phyloP scores from a whole-genome alignment of 2,113 vertebrate genomes.

The Dissostichus mawsoni region DNA sequence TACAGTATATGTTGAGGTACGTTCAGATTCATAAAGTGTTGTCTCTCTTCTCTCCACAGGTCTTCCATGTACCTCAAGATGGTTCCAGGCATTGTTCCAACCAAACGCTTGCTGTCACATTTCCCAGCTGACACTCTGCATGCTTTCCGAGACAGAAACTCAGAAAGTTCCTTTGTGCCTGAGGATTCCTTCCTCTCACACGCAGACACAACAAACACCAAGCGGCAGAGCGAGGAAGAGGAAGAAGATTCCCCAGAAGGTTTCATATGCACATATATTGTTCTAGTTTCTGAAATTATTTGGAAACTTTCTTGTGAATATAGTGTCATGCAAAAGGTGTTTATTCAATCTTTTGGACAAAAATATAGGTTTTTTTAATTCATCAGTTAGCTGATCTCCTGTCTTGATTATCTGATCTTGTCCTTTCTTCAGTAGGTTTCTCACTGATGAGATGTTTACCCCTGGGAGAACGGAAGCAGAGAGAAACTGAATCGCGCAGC shows the following conservation, averaged over 20 bases:
- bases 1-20: neutral
- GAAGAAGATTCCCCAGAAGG: constrained; percentile 34
- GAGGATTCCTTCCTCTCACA: constrained; percentile 11
- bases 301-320: neutral
- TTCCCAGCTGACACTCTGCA: neutral
- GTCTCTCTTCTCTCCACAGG: constrained; percentile 41
- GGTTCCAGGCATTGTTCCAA: constrained; percentile 51
- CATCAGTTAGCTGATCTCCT: neutral
- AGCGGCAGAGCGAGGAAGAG: neutral
- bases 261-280: neutral
- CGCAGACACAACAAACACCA: neutral
- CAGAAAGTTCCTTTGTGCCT: constrained; percentile 22
- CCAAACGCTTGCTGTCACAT: constrained; percentile 36
- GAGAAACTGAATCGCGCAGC: neutral
- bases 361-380: neutral
- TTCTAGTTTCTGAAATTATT: neutral
- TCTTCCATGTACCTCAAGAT: constrained; percentile 40
- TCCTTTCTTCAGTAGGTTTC: constrained; percentile 41
- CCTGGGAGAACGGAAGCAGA: constrained; percentile 32
- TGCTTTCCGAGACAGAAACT: constrained; percentile 34
- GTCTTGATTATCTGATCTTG: neutral
- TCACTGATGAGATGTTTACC: constrained; percentile 14
- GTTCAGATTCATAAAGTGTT: neutral
- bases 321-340: neutral
- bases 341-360: neutral